Conservation (phyloP, 2,888 invertebrate genomes). For the Cyrtodaria siliqua region DNA sequence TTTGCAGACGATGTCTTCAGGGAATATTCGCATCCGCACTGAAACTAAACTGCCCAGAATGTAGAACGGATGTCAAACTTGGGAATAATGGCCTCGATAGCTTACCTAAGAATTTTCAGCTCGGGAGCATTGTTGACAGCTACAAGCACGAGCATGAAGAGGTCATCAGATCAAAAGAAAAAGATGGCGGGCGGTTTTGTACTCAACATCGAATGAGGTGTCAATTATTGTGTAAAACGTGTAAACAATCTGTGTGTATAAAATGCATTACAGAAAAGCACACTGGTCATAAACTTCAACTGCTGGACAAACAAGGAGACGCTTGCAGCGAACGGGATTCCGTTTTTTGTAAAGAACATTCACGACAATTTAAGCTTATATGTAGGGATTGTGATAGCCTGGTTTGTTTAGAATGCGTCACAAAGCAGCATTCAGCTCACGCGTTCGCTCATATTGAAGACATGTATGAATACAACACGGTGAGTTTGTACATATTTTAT, state of each 20-base stretch:
- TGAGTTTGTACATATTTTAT: too few relatives aligned
- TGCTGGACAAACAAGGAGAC: not conserved
- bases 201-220: constrained; percentile 40
- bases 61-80: constrained; percentile 45
- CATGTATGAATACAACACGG: constrained; percentile 22
- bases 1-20: constrained; percentile 46
- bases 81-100: constrained; percentile 43
- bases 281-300: not conserved
- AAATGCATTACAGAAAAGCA: constrained; percentile 27
- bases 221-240: constrained; percentile 44
- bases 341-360: constrained; percentile 30
- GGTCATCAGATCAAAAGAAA: not conserved
- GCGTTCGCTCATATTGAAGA: constrained; percentile 18
- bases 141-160: constrained; percentile 30
- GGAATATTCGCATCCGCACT: constrained; percentile 31
- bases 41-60: constrained; percentile 54
- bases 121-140: constrained; percentile 48
- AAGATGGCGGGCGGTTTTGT: constrained; percentile 20
- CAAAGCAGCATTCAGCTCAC: constrained; percentile 29
- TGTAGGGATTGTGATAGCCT: constrained; percentile 38
- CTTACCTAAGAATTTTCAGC: constrained; percentile 50
- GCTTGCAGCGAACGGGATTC: not conserved
- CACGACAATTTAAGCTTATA: constrained; percentile 17
- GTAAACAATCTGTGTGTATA: constrained; percentile 31
- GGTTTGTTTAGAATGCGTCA: constrained; percentile 43